A percentile compares a stretch with the other conserved stretches of the same genome.
These are phyloP conservation scores for Monodelphis domestica DNA, from an alignment of 2,797 vertebrate genomes.

Conservation along the genomic window DNA sequence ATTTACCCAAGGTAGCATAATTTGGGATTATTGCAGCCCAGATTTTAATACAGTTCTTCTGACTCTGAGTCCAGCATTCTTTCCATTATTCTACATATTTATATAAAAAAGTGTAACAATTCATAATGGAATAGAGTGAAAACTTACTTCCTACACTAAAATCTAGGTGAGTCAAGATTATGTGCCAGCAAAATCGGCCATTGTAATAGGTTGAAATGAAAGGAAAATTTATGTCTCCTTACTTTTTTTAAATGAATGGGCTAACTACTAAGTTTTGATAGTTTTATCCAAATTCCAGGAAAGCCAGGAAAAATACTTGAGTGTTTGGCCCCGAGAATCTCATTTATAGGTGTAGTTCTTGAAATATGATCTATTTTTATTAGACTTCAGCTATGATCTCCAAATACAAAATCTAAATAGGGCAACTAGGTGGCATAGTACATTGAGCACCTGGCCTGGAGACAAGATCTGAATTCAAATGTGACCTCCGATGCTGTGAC, in stretches of 20 bases:
- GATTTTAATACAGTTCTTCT: background rate
- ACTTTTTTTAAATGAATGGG: slow-evolving; percentile 37
- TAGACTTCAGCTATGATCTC: background rate
- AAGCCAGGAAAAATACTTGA: background rate
- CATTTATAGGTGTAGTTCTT: background rate
- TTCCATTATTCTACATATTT: background rate
- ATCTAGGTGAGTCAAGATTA: background rate
- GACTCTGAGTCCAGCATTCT: background rate
- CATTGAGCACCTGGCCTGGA: too few species aligned
- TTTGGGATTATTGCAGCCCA: background rate
- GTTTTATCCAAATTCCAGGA: slow-evolving; percentile 4
- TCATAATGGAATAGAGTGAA: background rate
- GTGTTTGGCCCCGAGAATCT: background rate
- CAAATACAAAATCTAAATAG: too few species aligned
- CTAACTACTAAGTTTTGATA: slow-evolving; percentile 2
- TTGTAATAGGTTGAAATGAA: background rate
- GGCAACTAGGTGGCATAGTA: too few species aligned
- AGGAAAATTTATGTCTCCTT: slow-evolving; percentile 14
- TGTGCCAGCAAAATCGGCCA: slow-evolving; percentile 11
- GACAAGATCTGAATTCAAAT: too few species aligned
- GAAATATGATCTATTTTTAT: background rate
- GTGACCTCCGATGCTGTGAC: too few species aligned
- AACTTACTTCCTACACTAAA: slow-evolving; percentile 19
- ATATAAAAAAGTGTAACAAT: background rate
- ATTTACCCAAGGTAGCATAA: background rate